Conservation (phyloP, 2,888 invertebrate genomes). For the Pachliopta kotzebuea region DNA sequence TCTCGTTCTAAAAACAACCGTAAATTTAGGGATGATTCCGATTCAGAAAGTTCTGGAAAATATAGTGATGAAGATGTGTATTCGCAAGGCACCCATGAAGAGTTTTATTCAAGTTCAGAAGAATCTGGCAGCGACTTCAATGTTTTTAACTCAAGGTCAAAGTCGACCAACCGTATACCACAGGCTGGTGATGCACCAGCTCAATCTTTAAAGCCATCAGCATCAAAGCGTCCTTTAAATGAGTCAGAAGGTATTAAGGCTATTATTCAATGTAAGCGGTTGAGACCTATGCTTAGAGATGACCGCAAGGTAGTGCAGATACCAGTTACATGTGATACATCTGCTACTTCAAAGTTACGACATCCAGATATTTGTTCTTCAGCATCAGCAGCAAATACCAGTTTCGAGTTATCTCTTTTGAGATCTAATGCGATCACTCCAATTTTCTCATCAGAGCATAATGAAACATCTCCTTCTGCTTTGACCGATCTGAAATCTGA, state of each 20-base stretch:
- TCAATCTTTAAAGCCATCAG: slow-evolving; percentile 22
- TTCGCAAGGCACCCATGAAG: slow-evolving; percentile 29
- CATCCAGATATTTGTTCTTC: too few relatives aligned
- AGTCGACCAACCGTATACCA: too few relatives aligned
- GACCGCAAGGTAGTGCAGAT: too few relatives aligned
- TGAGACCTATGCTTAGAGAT: not conserved
- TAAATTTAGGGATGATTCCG: slow-evolving; percentile 33
- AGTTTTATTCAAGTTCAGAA: slow-evolving; percentile 31
- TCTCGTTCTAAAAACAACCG: slow-evolving; percentile 31
- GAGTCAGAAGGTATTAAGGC: too few relatives aligned
- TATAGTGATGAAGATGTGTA: slow-evolving; percentile 32
- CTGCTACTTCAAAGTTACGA: too few relatives aligned
- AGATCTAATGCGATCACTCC: slow-evolving; percentile 3
- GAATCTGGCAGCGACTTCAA: slow-evolving; percentile 31
- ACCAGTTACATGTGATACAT: too few relatives aligned
- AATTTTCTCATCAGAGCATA: not conserved
- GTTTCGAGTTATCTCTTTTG: too few relatives aligned
- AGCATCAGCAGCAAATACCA: too few relatives aligned
- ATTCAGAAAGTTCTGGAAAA: slow-evolving; percentile 27
- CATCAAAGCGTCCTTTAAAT: not conserved
- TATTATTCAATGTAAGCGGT: not conserved
- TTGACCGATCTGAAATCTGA: not conserved
- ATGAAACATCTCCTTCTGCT: not conserved
- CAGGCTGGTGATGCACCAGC: not conserved
- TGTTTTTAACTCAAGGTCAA: slow-evolving; percentile 14